phyloP scores from a whole-genome alignment of 2,888 invertebrate genomes.

The Hirtodrosophila trivittata region DNA sequence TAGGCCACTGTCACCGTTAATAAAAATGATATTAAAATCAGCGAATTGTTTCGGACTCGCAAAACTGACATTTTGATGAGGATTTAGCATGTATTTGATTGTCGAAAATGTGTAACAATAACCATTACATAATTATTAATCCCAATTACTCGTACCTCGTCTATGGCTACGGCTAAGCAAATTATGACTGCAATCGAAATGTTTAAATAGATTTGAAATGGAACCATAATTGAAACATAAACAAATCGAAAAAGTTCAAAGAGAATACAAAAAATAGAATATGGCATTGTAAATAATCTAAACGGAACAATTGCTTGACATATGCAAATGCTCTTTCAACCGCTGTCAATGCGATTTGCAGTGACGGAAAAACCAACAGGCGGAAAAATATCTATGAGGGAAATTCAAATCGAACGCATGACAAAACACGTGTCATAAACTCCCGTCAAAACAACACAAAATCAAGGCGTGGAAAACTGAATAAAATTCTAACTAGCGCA shows the following conservation, averaged over 20 bases:
- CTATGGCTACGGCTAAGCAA: constrained; percentile 3
- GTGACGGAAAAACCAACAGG: constrained; percentile 3
- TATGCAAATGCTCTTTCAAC: constrained; percentile 35
- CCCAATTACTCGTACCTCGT: not conserved
- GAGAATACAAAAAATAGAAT: constrained; percentile 1
- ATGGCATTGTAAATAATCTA: constrained; percentile 15
- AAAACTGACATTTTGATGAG: not conserved
- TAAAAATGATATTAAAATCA: not conserved
- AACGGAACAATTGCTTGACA: constrained; percentile 19
- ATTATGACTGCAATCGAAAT: constrained; percentile 35
- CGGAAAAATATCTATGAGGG: constrained; percentile 28
- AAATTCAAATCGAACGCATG: constrained; percentile 41
- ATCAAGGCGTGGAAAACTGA: constrained; percentile 30
- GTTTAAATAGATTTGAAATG: constrained; percentile 26
- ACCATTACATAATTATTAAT: constrained; percentile 36
- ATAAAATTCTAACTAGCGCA: constrained; percentile 49
- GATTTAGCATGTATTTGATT: constrained; percentile 23
- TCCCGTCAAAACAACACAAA: constrained; percentile 17
- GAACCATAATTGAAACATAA: constrained; percentile 16
- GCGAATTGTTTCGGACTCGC: too few species aligned
- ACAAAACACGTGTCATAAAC: constrained; percentile 22
- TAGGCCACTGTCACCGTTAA: too few species aligned
- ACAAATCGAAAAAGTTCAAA: constrained; percentile 29
- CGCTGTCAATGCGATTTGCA: constrained; percentile 39
- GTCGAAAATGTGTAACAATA: constrained; percentile 20